Percentiles rank a stretch among this genome's conserved stretches.
These are phyloP conservation scores for Equus quagga DNA, from an alignment of 2,113 vertebrate species.

Conservation along the genomic window DNA sequence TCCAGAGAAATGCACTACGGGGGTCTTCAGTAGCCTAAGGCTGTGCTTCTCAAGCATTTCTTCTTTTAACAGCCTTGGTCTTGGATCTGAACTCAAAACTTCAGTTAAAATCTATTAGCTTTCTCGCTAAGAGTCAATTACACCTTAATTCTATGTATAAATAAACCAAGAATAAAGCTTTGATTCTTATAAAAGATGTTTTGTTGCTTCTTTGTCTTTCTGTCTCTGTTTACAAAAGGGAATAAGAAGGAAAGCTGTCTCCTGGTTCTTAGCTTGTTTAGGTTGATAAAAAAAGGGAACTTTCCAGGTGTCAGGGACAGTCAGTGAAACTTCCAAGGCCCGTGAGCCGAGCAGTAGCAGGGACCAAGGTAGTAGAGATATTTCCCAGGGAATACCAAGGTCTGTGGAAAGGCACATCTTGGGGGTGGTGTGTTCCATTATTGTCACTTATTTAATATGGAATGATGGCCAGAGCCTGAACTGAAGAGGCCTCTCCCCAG, in stretches of 20 bases:
- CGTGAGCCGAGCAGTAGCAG: background rate
- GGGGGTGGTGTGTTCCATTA: background rate
- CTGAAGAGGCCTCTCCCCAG: background rate
- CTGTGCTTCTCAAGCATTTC: background rate
- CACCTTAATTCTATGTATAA: background rate
- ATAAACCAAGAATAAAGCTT: background rate
- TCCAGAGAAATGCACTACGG: background rate
- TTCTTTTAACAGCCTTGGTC: background rate
- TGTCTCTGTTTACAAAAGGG: background rate
- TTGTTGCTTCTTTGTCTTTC: background rate
- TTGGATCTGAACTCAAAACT: slow-evolving; percentile 24
- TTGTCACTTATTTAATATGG: background rate
- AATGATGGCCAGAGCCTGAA: background rate
- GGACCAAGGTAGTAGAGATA: background rate
- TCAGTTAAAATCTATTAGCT: background rate
- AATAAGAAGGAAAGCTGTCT: background rate
- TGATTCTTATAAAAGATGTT: background rate
- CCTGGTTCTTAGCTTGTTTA: background rate
- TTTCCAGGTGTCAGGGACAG: background rate
- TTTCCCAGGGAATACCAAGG: background rate
- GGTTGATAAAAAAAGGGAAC: background rate
- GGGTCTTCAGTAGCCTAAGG: background rate
- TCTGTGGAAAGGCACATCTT: background rate
- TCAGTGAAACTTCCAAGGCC: background rate
- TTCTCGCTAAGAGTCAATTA: background rate